Percentiles rank a stretch among this genome's conserved stretches.
These are phyloP conservation scores for Cebus imitator DNA, from an alignment of 2,113 vertebrate species.

Conservation along the genomic window DNA sequence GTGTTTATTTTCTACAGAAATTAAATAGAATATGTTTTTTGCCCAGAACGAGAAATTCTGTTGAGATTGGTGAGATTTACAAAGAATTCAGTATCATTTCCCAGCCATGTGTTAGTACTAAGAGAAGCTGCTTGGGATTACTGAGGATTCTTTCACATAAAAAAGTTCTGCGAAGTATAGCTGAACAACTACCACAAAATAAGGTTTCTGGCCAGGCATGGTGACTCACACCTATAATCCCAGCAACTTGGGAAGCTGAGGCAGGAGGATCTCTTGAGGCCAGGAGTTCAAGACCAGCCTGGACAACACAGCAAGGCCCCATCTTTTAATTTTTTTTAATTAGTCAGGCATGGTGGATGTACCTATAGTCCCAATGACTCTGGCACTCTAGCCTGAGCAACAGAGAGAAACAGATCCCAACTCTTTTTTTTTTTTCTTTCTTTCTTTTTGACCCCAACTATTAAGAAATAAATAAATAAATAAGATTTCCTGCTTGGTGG, in stretches of 20 bases:
- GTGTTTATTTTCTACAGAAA: constrained; percentile 37
- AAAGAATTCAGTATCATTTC: constrained; percentile 8
- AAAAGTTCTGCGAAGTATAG: neutral
- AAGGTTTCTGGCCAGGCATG: neutral
- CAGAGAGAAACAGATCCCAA: no score
- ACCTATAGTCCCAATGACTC: no score
- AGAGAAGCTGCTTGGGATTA: neutral
- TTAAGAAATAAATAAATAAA: neutral
- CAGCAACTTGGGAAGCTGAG: no score
- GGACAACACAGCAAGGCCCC: no score
- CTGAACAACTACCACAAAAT: neutral
- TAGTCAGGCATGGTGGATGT: no score
- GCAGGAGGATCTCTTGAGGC: no score
- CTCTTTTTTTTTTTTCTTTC: no score
- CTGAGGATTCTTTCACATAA: neutral
- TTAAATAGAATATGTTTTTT: neutral
- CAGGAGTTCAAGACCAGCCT: no score
- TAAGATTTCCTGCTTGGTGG: neutral
- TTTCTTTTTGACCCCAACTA: no score
- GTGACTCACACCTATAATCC: no score
- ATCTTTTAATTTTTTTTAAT: no score
- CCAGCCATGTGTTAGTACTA: neutral
- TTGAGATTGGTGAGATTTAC: neutral
- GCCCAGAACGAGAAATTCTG: constrained; percentile 32
- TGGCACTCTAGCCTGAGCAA: no score